Evolutionary conservation across 2,113 vertebrate species (phyloP).

Genomic region (Apodemus sylvaticus): DNA sequence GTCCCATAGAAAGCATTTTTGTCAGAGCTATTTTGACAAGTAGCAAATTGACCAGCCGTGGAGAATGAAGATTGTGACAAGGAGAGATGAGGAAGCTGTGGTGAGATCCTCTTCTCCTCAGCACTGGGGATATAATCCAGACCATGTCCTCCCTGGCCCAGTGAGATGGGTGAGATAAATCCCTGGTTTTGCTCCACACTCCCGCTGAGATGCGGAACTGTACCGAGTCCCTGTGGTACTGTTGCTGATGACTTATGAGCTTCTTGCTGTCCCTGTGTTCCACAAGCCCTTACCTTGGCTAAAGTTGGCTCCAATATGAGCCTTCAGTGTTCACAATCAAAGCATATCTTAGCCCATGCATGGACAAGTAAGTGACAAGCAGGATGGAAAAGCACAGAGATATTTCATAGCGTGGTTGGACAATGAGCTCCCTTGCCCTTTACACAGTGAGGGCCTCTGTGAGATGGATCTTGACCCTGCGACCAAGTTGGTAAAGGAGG

Average conservation of each 20-base stretch:
- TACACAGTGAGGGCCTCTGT: background rate
- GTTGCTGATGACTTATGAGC: background rate
- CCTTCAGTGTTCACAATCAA: background rate
- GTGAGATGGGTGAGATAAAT: background rate
- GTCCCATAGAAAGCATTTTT: background rate
- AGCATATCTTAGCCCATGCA: background rate
- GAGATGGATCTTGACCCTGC: background rate
- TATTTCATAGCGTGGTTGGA: background rate
- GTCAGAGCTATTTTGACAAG: background rate
- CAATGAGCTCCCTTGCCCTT: background rate
- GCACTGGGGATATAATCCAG: background rate
- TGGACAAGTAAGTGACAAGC: background rate
- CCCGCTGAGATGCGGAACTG: background rate
- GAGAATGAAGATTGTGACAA: background rate
- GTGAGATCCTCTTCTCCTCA: background rate
- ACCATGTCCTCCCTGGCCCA: background rate
- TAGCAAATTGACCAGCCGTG: background rate
- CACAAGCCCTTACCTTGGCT: background rate
- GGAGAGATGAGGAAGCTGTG: background rate
- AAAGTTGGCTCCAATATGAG: background rate
- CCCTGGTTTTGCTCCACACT: background rate
- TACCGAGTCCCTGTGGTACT: background rate
- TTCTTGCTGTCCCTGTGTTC: background rate
- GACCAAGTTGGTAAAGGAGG: background rate
- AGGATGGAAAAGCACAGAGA: background rate